Conservation (phyloP, 2,797 vertebrate species). For the Hephaestus fuliginosus region DNA sequence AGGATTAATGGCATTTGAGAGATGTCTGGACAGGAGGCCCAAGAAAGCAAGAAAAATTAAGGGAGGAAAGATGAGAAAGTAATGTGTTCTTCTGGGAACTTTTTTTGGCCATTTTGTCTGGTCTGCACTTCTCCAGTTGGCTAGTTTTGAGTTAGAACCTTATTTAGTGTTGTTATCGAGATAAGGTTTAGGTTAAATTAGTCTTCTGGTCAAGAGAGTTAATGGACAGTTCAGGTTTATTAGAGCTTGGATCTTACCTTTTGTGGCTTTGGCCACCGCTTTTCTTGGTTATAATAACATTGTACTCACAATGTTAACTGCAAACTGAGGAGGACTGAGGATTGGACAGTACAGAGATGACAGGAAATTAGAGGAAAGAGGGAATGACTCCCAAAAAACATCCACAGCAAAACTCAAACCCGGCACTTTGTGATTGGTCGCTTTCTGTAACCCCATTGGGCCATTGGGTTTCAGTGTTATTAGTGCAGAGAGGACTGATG, state of each 20-base stretch:
- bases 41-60: constrained; percentile 27
- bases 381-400: not conserved
- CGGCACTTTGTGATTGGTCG: not conserved
- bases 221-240: not conserved
- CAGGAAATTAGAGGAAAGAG: not conserved
- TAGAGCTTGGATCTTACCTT: not conserved
- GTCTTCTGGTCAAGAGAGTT: not conserved
- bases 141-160: constrained; percentile 1
- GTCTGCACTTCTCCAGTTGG: not conserved
- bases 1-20: constrained; percentile 38
- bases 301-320: not conserved
- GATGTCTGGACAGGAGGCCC: constrained; percentile 26
- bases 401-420: too few species aligned
- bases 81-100: constrained; percentile 17
- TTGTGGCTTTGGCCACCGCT: not conserved
- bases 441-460: not conserved
- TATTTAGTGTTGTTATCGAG: not conserved
- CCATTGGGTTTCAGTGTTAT: not conserved
- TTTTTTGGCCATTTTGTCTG: constrained; percentile 1
- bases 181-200: not conserved
- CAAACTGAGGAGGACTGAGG: not conserved
- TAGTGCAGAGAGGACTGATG: not conserved
- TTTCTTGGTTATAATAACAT: not conserved
- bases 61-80: constrained; percentile 6
- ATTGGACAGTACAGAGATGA: not conserved